A percentile compares a stretch with the other conserved stretches of the same genome.
These are phyloP conservation scores for Sula dactylatra DNA, from an alignment of 2,113 vertebrate genomes.

Conservation along the genomic window DNA sequence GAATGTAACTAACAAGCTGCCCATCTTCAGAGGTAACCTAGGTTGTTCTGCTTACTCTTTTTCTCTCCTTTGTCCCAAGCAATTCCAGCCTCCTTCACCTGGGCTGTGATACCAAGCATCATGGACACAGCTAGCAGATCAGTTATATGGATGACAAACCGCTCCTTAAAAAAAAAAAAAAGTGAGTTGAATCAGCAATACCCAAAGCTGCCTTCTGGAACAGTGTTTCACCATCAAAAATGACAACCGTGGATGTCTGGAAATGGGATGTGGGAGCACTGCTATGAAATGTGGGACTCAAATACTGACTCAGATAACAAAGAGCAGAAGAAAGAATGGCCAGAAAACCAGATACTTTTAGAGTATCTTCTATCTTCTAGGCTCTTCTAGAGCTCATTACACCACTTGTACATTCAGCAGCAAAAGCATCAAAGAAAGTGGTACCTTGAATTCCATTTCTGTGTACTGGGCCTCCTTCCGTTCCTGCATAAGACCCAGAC, in stretches of 20 bases:
- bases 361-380: too few relatives aligned
- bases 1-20: neutral
- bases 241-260: fast-evolving
- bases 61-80: constrained; percentile 99
- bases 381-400: neutral
- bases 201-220: neutral
- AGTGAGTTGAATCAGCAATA: neutral
- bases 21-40: neutral
- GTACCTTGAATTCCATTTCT: constrained; percentile 97
- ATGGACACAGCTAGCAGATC: constrained; percentile 95
- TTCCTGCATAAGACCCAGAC: constrained; percentile 96
- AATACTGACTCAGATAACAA: neutral
- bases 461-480: constrained; percentile 87
- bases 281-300: neutral
- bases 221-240: neutral
- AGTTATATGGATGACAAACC: constrained; percentile 95
- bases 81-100: constrained; percentile 96
- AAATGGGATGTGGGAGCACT: neutral
- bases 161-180: constrained; percentile 78
- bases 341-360: neutral
- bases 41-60: constrained; percentile 80
- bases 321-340: neutral
- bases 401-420: neutral
- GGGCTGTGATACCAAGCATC: constrained; percentile 98
- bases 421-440: neutral